A percentile compares a stretch with the other conserved stretches of the same genome.
Conservation (phyloP, 2,797 vertebrate genomes). For the Morelia viridis region DNA sequence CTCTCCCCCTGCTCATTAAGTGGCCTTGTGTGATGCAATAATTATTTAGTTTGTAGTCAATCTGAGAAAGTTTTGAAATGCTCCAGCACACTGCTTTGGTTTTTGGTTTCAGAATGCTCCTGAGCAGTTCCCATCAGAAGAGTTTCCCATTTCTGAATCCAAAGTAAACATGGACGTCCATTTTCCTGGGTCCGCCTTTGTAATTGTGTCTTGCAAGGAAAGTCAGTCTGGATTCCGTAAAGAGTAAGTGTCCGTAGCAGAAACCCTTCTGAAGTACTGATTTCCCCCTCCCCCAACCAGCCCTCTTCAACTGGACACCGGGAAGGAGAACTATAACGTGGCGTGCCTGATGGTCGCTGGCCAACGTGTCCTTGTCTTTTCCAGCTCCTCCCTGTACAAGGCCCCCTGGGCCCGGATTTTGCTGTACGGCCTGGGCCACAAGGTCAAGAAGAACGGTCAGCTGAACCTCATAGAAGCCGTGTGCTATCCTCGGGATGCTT, state of each 20-base stretch:
- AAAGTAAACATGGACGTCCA: constrained; percentile 98
- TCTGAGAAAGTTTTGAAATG: no score
- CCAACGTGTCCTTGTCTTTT: constrained; percentile 7
- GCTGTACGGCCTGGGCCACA: constrained; percentile 95
- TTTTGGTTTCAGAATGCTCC: constrained; percentile 83
- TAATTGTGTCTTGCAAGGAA: constrained; percentile 95
- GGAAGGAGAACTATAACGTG: neutral
- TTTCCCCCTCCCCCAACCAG: neutral
- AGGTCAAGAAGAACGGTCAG: constrained; percentile 93
- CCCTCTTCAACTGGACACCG: neutral
- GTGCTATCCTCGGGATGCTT: constrained; percentile 94
- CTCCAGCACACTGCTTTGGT: neutral
- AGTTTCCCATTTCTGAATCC: constrained; percentile 93
- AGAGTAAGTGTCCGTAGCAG: constrained; percentile 81
- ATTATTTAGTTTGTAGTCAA: neutral
- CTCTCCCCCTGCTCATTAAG: neutral
- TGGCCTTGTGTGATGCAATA: neutral
- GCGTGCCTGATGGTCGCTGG: rapidly evolving
- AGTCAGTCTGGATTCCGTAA: constrained; percentile 94
- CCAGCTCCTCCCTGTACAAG: constrained; percentile 95
- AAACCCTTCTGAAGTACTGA: no score
- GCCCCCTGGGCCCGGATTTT: constrained; percentile 96
- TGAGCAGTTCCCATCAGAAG: constrained; percentile 94
- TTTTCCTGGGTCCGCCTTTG: constrained; percentile 95
- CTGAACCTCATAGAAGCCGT: constrained; percentile 93